Base-by-base conservation (phyloP, 2,797 vertebrate genomes). In the Masticophis lateralis region DNA sequence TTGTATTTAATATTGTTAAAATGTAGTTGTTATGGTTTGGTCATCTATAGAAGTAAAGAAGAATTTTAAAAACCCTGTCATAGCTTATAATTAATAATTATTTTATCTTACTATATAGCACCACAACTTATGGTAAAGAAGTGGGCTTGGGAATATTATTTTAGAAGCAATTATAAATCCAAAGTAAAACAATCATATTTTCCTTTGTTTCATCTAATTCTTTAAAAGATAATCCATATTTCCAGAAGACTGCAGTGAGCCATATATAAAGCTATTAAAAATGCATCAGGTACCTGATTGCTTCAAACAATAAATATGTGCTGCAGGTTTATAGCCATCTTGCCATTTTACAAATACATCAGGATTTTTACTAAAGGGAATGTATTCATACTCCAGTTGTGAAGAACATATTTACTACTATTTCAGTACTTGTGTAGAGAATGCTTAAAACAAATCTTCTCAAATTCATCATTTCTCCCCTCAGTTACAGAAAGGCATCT, bases 1-100 rank as follows among this genome's bases (percentile, higher is more conserved):
- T 97, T 98, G 95, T 98, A 98, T 98, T 98, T 98, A 98, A 98
- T 97, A 97, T 97, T 98, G 92, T 98, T 96, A 96, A 98, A 97
- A 97, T 98, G 97, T 98, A 98, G 97, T 96, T 97, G 95, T 97
- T 98, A 97, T 97, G 96, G 98, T 96, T 97, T 97, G 97, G 96
- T 98, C 96, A 97, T 97, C 97, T 97, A 97, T 96, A 94, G 96
- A 97, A 97, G 96, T 97, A 94, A 97, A 97, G 96, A 97, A 97
- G 95, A 97, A 96, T 97, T 91, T 97, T 97, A 97, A 97, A 97
- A 97, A 96, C n/a, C 79, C 97, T 97, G 95, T 97, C 97, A 96
- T 97, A 97, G 96, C 97, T 98, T 97, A 97, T 98, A 97, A 98
- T 96, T 97, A 96, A 96, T 97, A 97, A 96, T 96, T 97, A 96